Evolutionary conservation across 1,140 invertebrate genomes (phyloP).

Genomic region (Nilaparvata lugens): DNA sequence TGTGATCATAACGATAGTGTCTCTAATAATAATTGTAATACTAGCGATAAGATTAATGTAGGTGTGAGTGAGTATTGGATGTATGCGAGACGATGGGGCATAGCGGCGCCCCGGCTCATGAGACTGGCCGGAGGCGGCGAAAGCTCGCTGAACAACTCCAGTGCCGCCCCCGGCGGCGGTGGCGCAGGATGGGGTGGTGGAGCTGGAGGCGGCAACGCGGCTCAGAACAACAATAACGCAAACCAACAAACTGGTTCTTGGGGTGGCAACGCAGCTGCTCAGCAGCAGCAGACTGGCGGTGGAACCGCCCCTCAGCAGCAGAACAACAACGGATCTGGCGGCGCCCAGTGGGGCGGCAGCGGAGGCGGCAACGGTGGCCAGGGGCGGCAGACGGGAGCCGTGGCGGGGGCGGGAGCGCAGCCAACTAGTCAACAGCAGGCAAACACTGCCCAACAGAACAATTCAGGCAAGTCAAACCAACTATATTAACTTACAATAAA

Average conservation of each 20-base stretch:
- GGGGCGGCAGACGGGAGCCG: constrained; percentile 37
- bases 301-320: constrained; percentile 49
- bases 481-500: too few species aligned
- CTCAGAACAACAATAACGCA: constrained; percentile 47
- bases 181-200: constrained; percentile 6
- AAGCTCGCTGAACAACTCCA: constrained; percentile 65
- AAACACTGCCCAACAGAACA: constrained; percentile 10
- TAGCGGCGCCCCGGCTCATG: constrained; percentile 42
- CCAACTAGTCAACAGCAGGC: constrained; percentile 15
- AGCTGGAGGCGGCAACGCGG: constrained; percentile 32
- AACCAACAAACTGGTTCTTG: background rate
- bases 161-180: constrained; percentile 40
- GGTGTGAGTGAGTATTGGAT: constrained; percentile 43
- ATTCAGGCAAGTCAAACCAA: constrained; percentile 20
- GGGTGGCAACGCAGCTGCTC: constrained; percentile 40
- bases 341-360: constrained; percentile 11
- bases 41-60: constrained; percentile 27
- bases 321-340: constrained; percentile 44
- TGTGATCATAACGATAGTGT: constrained; percentile 18
- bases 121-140: constrained; percentile 66
- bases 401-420: constrained; percentile 21
- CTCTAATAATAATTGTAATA: constrained; percentile 28
- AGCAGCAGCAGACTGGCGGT: constrained; percentile 48
- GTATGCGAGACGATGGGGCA: constrained; percentile 42
- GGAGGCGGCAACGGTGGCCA: constrained; percentile 13